A percentile compares a stretch with the other conserved stretches of the same genome.
These are phyloP conservation scores for Leptobrachium ailaonicum DNA, from an alignment of 2,113 vertebrate genomes.

Conservation along the genomic window DNA sequence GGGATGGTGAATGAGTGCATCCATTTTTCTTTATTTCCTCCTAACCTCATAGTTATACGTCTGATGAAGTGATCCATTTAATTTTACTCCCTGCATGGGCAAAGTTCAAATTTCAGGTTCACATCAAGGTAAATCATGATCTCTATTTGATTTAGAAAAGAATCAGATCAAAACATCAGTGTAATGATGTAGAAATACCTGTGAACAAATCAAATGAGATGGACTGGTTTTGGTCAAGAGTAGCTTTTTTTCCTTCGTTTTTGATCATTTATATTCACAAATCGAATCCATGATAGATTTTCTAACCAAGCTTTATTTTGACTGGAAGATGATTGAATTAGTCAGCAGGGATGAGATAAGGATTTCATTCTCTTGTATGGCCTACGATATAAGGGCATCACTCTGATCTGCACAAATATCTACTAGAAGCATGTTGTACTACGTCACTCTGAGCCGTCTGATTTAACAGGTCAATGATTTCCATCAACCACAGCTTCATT, in stretches of 20 bases:
- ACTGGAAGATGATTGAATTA: constrained; percentile 15
- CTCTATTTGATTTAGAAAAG: constrained; percentile 9
- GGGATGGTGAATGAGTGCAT: too few species aligned
- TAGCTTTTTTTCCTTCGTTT: neutral
- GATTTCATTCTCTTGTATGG: constrained; percentile 4
- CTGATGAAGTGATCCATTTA: too few species aligned
- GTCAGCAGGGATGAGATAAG: constrained; percentile 1
- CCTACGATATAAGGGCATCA: constrained; percentile 10
- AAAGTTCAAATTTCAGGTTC: too few species aligned
- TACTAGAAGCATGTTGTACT: neutral
- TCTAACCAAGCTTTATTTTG: neutral
- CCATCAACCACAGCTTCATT: neutral
- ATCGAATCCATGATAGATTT: constrained; percentile 35
- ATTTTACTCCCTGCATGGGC: too few species aligned
- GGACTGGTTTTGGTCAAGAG: constrained; percentile 7
- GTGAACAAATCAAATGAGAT: constrained; percentile 31
- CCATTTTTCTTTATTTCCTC: too few species aligned
- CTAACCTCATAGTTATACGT: too few species aligned
- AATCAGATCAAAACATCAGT: constrained; percentile 27
- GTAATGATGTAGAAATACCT: constrained; percentile 39
- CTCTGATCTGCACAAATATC: constrained; percentile 31
- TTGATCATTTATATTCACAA: constrained; percentile 35
- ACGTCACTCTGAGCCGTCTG: neutral
- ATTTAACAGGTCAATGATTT: constrained; percentile 22
- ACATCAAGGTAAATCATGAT: neutral